A percentile compares a stretch with the other conserved stretches of the same genome.
Evolutionary conservation across 2,888 invertebrate species (phyloP).

Genomic region (Phalangium opilio): DNA sequence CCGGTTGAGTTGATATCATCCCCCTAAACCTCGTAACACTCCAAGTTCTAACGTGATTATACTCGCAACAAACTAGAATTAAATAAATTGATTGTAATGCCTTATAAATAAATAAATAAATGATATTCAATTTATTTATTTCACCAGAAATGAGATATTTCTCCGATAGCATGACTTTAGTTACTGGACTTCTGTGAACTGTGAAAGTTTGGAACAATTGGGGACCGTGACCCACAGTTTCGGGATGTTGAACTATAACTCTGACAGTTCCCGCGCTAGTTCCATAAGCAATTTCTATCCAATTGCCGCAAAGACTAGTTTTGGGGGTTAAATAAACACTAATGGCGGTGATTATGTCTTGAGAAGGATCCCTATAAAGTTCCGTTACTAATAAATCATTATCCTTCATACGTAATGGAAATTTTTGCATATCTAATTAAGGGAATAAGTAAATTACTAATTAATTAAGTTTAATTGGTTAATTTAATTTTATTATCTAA

Average conservation of each 20-base stretch:
- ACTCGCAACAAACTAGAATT: slow-evolving; percentile 62
- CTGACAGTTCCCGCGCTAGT: slow-evolving; percentile 76
- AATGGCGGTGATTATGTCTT: slow-evolving; percentile 92
- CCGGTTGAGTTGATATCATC: slow-evolving; percentile 98
- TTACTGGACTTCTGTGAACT: slow-evolving; percentile 89
- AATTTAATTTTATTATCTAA: too few relatives aligned
- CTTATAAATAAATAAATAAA: too few relatives aligned
- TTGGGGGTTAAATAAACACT: slow-evolving; percentile 88
- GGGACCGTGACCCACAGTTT: slow-evolving; percentile 95
- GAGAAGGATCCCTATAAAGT: slow-evolving; percentile 75
- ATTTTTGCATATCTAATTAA: slow-evolving; percentile 91
- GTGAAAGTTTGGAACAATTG: slow-evolving; percentile 96
- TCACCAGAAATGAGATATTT: slow-evolving; percentile 57
- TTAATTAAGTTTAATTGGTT: too few relatives aligned
- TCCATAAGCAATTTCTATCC: slow-evolving; percentile 99
- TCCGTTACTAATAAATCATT: slow-evolving; percentile 95
- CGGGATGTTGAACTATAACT: slow-evolving; percentile 96
- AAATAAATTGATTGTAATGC: too few relatives aligned
- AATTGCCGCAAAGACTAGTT: slow-evolving; percentile 95
- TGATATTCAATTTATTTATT: slow-evolving; percentile 2
- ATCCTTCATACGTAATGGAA: slow-evolving; percentile 95
- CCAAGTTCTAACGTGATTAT: slow-evolving; percentile 96
- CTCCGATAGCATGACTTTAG: slow-evolving; percentile 85
- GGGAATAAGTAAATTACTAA: slow-evolving; percentile 15
- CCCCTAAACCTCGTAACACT: slow-evolving; percentile 89